Evolutionary conservation across 2,113 vertebrate genomes (phyloP), one percentile per base, ranked within the genome.

Genomic region (Chamaea fasciata): DNA sequence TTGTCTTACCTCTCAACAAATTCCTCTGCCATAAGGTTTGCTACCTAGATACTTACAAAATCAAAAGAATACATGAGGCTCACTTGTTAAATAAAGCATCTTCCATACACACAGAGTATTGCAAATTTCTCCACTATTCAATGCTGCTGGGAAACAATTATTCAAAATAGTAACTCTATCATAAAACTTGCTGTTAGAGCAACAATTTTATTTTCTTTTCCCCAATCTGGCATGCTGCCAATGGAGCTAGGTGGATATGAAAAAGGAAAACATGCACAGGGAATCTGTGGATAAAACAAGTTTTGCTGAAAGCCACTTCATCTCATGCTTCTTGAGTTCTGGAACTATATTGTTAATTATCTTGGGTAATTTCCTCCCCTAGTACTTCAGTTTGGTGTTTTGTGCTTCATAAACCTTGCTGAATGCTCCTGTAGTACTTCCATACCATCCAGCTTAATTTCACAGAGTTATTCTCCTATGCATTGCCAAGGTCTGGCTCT

Each of bases 361-460:
- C 65, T 71, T 85, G 73, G 47, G 24, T 85, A 62, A 89, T 96
- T 90, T 95, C 56, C 67, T 84, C 44, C 42, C 30, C 39, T 73
- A 22, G 30, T 93, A 80, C 92, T 73, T 94, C 74, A 89, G 2
- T 90, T 95, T 83, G 52, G n/a, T 83, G 9, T 65, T 96, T 84
- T 2, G 14, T 94, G 77, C 65, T 41, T 87, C 85, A 62, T 93
- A 90, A 96, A 92, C 67, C 39, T 6, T 60, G 65, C 59, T 62
- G 50, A 71, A 35, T 2, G 0, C 87, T 96, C 33, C 65, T 79
- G 50, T 71, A 57, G 27, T 41, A 76, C 41, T 96, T 95, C 28
- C 52, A 88, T n/a, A 76, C 57, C 13, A 7, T 39, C 83, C 94
- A 64, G 33, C n/a, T 86, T 82, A 67, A 93, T 94, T 87, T 77